Percentiles rank a stretch among this genome's conserved stretches.
These are phyloP conservation scores for Caprella mutica DNA, from an alignment of 2,888 invertebrate genomes.

Conservation along the genomic window DNA sequence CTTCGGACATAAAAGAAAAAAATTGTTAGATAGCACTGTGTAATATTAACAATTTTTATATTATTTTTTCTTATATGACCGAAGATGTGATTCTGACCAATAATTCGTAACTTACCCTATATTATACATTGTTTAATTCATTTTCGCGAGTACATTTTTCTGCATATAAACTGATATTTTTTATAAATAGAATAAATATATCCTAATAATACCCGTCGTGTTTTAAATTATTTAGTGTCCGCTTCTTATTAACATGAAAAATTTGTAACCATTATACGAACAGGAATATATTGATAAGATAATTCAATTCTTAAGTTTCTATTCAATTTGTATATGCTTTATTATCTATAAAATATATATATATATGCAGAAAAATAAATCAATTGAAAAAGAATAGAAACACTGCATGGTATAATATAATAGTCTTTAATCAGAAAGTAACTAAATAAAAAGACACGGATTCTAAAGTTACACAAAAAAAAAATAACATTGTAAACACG, in stretches of 20 bases:
- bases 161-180: slow-evolving; percentile 9
- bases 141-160: too few species aligned
- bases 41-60: too few species aligned
- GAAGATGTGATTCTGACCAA: too few species aligned
- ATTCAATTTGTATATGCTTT: not conserved
- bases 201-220: too few species aligned
- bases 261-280: not conserved
- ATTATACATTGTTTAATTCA: too few species aligned
- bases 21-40: too few species aligned
- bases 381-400: too few species aligned
- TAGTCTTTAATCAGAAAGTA: not conserved
- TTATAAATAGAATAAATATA: slow-evolving; percentile 11
- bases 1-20: too few species aligned
- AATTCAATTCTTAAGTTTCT: not conserved
- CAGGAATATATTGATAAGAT: not conserved
- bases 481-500: not conserved
- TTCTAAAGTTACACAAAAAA: not conserved
- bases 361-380: slow-evolving; percentile 3
- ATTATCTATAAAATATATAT: slow-evolving; percentile 1
- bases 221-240: slow-evolving; percentile 8
- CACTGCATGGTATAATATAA: not conserved
- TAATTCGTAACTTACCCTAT: too few species aligned
- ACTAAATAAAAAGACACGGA: not conserved
- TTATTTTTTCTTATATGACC: too few species aligned
- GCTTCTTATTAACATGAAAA: not conserved